Evolutionary conservation across 2,888 invertebrate genomes (phyloP), one percentile per base, ranked within the genome.

Genomic region (Sepiola atlantica): DNA sequence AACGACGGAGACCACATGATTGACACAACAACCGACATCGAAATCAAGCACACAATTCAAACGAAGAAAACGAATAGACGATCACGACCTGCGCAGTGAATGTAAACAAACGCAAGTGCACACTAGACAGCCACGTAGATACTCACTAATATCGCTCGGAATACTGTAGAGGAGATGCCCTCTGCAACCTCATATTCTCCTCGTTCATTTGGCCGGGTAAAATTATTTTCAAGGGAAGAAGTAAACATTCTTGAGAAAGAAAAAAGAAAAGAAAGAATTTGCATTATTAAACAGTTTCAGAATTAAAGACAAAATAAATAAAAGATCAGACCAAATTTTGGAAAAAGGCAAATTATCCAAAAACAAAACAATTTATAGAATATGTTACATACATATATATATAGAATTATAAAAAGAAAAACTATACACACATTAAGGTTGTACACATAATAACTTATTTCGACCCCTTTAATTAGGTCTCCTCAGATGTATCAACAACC

Each of bases 121-220:
- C 28, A 57, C 16, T n/a, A 77, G 4, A 77, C 1, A 77, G 18
- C 1, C 12, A 10, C 4, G 14, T 0, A 28, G 8, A 28, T 77
- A 95, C 97, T 95, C 96, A 97, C 98, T 97, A 99, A 98, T 96
- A 99, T 99, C 0, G 99, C 98, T 92, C 99, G 98, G 97, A 99
- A 99, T 54, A 99, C 98, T 55, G 98, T 98, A 0, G 99, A 99
- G 0, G 99, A 99, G 96, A 99, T 99, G 1, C 99, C 99, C 95
- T 99, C 99, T 0, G 99, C 99, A 0, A 99, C 99, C 97, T 99
- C 99, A 97, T 98, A 99, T 97, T 99, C 99, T 1, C 99, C 99
- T 8, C 99, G 98, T 96, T 99, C 99, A 97, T 99, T 99, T 0
- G 99, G 98, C 97, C 99, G 98, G 0, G 99, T 98, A 97, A 99